Evolutionary conservation across 2,113 vertebrate genomes (phyloP), one percentile per base, ranked within the genome.

Genomic region (Martes martes): DNA sequence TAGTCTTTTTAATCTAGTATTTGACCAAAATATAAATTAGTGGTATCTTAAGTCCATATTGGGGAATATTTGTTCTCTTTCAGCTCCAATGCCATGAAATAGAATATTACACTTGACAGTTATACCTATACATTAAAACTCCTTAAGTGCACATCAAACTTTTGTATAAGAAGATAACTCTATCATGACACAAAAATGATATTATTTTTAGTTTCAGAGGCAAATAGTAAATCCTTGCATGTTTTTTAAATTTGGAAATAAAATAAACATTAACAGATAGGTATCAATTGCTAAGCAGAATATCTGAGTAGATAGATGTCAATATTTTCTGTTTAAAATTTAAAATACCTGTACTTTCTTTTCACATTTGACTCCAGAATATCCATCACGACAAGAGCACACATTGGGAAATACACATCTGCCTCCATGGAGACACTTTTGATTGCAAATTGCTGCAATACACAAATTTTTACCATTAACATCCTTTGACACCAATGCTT

Each of bases 391-490:
- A 95, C 99, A 99, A 86, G 98, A 98, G 84, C 99, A 99, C 82
- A 99, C 97, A 3, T 99, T 99, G 0, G 99, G 99, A 80, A 98
- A 98, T 14, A 99, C 97, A 61, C 99, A 99, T 61, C 98, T 98
- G 24, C 99, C 99, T 93, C 99, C 99, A 39, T 99, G 99, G 86
- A 99, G 98, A 92, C 99, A 99, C 39, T 98, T 99, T 95, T 96
- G 98, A 67, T 74, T 98, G 98, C 99, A 99, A n/a, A 99, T 96
- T 55, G 99, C 99, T 99, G 97, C 78, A 98, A 98, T 31, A 91
- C 36, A 93, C 11, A 97, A 2, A 82, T 33, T 61, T 11, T n/a
- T 0, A 47, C 10, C 67, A 36, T 95, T 18, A 93, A 4, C 2
- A 19, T 18, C 1, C 7, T 81, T 94, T 79, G 31, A 79, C 2